Conservation (phyloP, 2,113 vertebrate genomes). For the Vidua macroura region DNA sequence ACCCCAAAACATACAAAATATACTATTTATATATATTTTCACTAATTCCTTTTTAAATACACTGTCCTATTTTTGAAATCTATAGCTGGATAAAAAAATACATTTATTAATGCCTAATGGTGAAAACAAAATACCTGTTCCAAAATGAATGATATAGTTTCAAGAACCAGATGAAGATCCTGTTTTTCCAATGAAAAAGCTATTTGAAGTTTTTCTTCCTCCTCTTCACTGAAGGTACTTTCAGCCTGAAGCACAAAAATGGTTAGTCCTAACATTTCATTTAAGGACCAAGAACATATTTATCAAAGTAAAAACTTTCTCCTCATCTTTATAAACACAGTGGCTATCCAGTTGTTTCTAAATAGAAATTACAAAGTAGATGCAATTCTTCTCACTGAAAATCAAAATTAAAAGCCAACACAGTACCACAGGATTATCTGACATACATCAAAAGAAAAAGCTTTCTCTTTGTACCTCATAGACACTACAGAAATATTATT, state of each 20-base stretch:
- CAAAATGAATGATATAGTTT: conserved; percentile 88
- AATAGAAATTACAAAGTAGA: background rate
- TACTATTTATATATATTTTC: background rate
- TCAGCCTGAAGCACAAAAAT: conserved; percentile 78
- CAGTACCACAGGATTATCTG: background rate
- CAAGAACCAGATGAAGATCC: conserved; percentile 87
- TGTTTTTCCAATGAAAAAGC: conserved; percentile 89
- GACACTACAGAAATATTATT: background rate
- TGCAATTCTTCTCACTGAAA: background rate
- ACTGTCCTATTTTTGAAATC: background rate
- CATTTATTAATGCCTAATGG: background rate
- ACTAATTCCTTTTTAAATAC: background rate
- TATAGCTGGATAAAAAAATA: background rate
- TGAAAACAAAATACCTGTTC: conserved; percentile 83
- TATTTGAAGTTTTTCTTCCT: conserved; percentile 89
- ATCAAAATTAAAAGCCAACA: background rate
- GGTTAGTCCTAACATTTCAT: background rate
- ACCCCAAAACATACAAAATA: background rate
- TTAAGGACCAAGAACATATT: background rate
- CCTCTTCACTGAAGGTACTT: conserved; percentile 90
- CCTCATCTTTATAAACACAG: background rate
- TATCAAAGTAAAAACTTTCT: background rate
- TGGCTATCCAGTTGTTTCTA: background rate
- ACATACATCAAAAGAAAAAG: background rate
- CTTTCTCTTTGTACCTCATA: background rate